phyloP scores from a whole-genome alignment of 2,797 vertebrate species.

The Psittacula derbiana region DNA sequence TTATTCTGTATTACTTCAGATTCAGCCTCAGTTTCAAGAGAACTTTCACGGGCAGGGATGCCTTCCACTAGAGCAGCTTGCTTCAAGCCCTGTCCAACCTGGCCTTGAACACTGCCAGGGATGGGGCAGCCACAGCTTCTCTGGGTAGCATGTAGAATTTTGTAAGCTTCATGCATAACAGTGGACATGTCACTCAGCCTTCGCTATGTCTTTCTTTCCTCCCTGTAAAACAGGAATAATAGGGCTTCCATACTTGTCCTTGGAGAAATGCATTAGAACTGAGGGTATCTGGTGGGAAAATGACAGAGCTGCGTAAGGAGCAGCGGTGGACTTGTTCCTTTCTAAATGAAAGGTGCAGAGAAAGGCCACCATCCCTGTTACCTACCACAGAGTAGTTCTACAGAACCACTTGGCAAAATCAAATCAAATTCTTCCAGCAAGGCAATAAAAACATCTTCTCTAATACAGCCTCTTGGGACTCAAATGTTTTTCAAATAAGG shows the following conservation, averaged over 20 bases:
- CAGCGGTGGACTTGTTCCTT: neutral
- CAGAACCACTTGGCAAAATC: neutral
- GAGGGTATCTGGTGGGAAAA: neutral
- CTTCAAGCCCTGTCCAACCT: neutral
- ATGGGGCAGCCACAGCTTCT: neutral
- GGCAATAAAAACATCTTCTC: neutral
- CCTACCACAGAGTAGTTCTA: neutral
- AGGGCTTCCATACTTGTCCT: neutral
- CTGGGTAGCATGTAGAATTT: neutral
- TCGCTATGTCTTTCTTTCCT: neutral
- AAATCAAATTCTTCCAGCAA: neutral
- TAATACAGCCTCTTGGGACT: neutral
- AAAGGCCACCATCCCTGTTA: neutral
- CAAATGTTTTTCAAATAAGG: neutral
- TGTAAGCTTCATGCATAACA: neutral
- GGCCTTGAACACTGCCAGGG: neutral
- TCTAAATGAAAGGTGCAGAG: neutral
- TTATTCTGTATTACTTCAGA: neutral
- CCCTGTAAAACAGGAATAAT: neutral
- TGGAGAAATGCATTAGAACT: neutral
- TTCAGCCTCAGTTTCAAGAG: neutral
- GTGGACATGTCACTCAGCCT: neutral
- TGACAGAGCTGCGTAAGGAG: neutral
- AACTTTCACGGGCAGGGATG: neutral
- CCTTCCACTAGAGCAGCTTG: neutral